These are phyloP conservation scores for Oncorhynchus keta DNA, from an alignment of 2,113 vertebrate genomes.

Conservation along the genomic window DNA sequence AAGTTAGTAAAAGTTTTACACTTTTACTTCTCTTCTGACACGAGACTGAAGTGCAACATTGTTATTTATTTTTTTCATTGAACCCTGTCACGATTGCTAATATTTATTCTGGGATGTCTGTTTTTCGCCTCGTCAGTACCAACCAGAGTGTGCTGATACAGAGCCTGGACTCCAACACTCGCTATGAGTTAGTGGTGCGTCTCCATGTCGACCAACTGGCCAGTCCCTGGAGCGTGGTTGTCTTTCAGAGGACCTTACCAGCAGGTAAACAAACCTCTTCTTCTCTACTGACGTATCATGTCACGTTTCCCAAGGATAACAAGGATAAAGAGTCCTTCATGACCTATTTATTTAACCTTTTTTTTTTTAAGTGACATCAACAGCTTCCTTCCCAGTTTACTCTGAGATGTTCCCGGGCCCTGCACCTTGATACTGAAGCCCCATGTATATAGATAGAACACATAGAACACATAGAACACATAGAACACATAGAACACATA, in stretches of 20 bases:
- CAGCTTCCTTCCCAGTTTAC: background rate
- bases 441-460: no score
- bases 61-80: background rate
- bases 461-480: no score
- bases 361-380: no score
- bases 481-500: no score
- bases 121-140: conserved; percentile 71
- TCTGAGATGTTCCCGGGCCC: background rate
- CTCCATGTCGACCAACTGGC: conserved; percentile 90
- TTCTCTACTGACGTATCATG: no score
- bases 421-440: no score
- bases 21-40: background rate
- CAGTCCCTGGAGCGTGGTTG: conserved; percentile 90
- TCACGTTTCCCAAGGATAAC: no score
- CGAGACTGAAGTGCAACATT: background rate
- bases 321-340: background rate
- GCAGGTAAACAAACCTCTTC: conserved; percentile 77
- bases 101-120: background rate
- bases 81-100: background rate
- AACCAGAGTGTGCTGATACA: conserved; percentile 83
- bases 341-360: background rate
- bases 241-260: conserved; percentile 86
- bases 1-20: background rate
- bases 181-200: conserved; percentile 94
- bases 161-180: conserved; percentile 85